Evolutionary conservation across 2,888 invertebrate species (phyloP), one percentile per base, ranked within the genome.

Genomic region (Chironomus riparius): DNA sequence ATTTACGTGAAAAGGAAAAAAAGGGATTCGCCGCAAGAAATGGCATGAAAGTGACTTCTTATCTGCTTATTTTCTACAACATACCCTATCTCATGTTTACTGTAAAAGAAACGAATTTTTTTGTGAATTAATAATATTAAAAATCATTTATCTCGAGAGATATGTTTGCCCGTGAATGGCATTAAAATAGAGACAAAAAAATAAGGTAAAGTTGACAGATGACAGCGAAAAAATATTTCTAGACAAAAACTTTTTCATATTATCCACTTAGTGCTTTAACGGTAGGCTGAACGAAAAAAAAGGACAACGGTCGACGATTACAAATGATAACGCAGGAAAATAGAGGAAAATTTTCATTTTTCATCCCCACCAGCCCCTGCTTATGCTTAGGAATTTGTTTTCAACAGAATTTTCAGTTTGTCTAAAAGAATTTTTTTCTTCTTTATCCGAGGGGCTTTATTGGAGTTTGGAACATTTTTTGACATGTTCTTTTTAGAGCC

Each of bases 101-200:
- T 7, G 38, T 38, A 38, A 38, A 38, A 38, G 1, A 38, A 38
- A 38, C 5, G 15, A 56, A 56, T 56, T 56, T 18, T 56, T 56
- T 56, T 15, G 56, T 50, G 15, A 56, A 56, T 56, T 56, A 72
- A 47, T 72, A 72, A 62, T 72, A 72, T 72, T 62, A 72, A 62
- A 61, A 56, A 56, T 72, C 72, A 72, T 72, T 72, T 72, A 72
- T 62, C 56, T 56, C 56, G n/a, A 18, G 56, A 56, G 56, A 56
- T 56, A 56, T 56, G 7, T 56, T 56, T 50, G 13, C 15, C 15
- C 50, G n/a, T 50, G n/a, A 18, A 18, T 56, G n/a, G 7, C 56
- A 18, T 15, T 56, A 15, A 18, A n/a, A 10, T 38, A 38, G 38
- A 38, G 10, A n/a, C 48, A 48, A n/a, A n/a, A n/a, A n/a, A n/a